A percentile compares a stretch with the other conserved stretches of the same genome.
Conservation (phyloP, 1,140 invertebrate species). For the Physella acuta region DNA sequence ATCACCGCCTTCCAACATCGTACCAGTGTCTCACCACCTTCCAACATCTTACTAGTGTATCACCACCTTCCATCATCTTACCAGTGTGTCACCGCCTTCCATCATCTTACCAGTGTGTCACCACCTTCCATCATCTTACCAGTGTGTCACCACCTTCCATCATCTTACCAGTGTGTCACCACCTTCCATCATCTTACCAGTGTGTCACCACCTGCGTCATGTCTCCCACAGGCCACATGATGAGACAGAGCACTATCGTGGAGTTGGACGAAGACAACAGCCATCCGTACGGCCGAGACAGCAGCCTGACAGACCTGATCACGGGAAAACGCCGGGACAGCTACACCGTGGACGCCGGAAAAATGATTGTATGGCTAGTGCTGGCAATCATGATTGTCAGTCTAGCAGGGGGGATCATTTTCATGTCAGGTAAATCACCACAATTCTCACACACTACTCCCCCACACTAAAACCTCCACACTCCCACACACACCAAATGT, state of each 20-base stretch:
- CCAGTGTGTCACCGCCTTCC: too few relatives aligned
- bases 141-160: too few relatives aligned
- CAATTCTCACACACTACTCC: background rate
- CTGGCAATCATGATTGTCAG: slow-evolving; percentile 27
- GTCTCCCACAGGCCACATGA: slow-evolving; percentile 17
- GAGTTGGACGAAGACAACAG: slow-evolving; percentile 23
- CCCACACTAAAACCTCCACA: background rate
- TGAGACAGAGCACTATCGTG: slow-evolving; percentile 8
- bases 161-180: too few relatives aligned
- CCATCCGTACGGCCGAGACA: slow-evolving; percentile 23
- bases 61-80: too few relatives aligned
- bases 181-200: too few relatives aligned
- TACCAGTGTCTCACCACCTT: too few relatives aligned
- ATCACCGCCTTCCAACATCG: too few relatives aligned
- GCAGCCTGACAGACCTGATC: slow-evolving; percentile 19
- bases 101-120: too few relatives aligned
- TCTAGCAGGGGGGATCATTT: slow-evolving; percentile 20
- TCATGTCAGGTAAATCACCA: slow-evolving; percentile 22
- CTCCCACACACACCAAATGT: slow-evolving; percentile 1
- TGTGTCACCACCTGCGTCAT: too few relatives aligned
- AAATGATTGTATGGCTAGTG: slow-evolving; percentile 20
- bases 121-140: too few relatives aligned
- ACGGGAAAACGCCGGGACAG: slow-evolving; percentile 4
- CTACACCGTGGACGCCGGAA: slow-evolving; percentile 16
- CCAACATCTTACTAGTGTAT: too few relatives aligned